Evolutionary conservation across 2,888 invertebrate genomes (phyloP), one percentile per base, ranked within the genome.

Genomic region (Melangyna quadrimaculata): DNA sequence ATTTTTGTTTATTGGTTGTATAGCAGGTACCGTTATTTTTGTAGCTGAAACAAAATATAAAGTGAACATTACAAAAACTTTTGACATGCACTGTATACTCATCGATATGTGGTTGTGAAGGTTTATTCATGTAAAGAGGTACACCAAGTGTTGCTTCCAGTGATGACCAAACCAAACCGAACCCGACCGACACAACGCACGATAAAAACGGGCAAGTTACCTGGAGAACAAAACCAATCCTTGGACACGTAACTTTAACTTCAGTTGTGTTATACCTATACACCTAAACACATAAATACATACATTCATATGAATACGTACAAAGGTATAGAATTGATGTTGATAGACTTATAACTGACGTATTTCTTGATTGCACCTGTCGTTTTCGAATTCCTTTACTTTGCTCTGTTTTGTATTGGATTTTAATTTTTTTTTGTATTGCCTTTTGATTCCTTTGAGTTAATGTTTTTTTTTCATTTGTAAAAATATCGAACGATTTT

Each of bases 301-400:
- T 35, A 19, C 17, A 35, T 57, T n/a, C n/a, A n/a, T n/a, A n/a
- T n/a, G n/a, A 53, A 19, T 27, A 24, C 7, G 14, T 12, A 48
- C 22, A 7, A n/a, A 19, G 19, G 19, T 43, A 35, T 19, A 35
- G 59, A 61, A 32, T 24, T 55, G 27, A 29, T 69, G 53, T 61
- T n/a, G 40, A 37, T 45, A 29, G 43, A 74, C 61, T 51, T 71
- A 53, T 71, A 53, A 35, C 32, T 12, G 40, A 79, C 6, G 48
- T 74, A 74, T 79, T 35, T 57, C 78, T 69, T 53, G 75, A 74
- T 74, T 84, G 83, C 83, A 84, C 83, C 83, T 84, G 83, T 84
- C 83, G 83, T 71, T 84, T 83, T 79, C 70, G 65, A 67, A 75
- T 84, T 71, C 74, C 37, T 75, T 79, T 84, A n/a, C 63, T 70